These are phyloP conservation scores for Grammomys surdaster DNA, from an alignment of 2,113 vertebrate species.

Conservation along the genomic window DNA sequence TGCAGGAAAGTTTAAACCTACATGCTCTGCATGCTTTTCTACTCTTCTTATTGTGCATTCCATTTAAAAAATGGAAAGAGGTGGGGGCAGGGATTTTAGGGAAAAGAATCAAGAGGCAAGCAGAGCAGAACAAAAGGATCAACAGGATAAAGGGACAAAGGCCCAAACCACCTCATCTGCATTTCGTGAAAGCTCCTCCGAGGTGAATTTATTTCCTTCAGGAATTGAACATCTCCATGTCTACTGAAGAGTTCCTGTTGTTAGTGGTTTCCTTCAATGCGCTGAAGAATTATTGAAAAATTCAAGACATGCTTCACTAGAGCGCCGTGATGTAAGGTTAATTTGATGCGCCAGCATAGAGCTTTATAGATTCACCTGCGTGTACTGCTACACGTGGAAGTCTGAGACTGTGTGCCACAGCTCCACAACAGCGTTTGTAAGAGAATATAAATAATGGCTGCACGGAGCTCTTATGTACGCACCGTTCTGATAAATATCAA, in stretches of 20 bases:
- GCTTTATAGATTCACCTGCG: conserved; percentile 59
- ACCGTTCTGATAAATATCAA: conserved; percentile 59
- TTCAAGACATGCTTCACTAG: conserved; percentile 59
- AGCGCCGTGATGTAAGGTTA: conserved; percentile 63
- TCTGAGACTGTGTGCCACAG: conserved; percentile 1
- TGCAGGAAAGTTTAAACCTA: neutral
- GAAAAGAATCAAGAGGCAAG: conserved; percentile 46
- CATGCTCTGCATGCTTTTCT: neutral
- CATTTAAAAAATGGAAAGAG: neutral
- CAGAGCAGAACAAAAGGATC: conserved; percentile 38
- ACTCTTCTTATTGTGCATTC: neutral
- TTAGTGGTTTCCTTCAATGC: conserved; percentile 23
- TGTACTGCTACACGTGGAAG: conserved; percentile 32
- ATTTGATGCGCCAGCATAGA: conserved; percentile 60
- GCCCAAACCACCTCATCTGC: neutral
- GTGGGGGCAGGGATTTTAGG: neutral
- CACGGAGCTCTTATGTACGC: neutral
- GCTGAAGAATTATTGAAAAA: conserved; percentile 68
- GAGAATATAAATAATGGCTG: conserved; percentile 64
- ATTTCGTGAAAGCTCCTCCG: conserved; percentile 34
- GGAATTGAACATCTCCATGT: neutral
- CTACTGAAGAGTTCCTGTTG: conserved; percentile 28
- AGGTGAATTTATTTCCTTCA: conserved; percentile 42
- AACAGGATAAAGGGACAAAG: neutral
- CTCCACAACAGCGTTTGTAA: conserved; percentile 56